Base-by-base conservation (phyloP, 2,888 invertebrate species). In the Temnothorax ravouxi region DNA sequence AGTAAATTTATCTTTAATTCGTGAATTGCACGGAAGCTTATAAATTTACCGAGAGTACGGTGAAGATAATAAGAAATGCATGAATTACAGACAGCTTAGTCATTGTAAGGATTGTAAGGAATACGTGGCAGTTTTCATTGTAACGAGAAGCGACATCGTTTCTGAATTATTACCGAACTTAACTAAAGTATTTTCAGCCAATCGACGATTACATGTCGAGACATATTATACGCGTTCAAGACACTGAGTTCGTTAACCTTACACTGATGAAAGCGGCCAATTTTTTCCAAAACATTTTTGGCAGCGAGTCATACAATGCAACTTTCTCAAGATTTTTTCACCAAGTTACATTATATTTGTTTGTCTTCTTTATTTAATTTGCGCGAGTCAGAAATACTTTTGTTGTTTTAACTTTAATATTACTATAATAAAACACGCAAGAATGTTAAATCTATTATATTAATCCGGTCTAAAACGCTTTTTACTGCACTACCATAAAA, bases 81-180 rank as follows among this genome's bases (percentile, higher is more conserved):
- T n/a, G n/a, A 80, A 61, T 80, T 72, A 47, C 18, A 47, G 21
- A 21, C 21, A 56, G 25, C 9, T 66, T 54, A 47, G 9, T 38
- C 21, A 61, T 25, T 18, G 47, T 29, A n/a, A 67, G 29, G 2
- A 29, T 29, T 29, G 29, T 29, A 29, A 29, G 29, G 44, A 54
- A 1, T 29, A 29, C 6, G 13, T 47, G 59, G 1, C 38, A 13
- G 71, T 38, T 44, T 9, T 15, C 4, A 44, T 59, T 41, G 11
- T 4, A 56, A 25, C 5, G n/a, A 34, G 21, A 47, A 71, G 47
- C 47, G 21, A 21, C 71, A 6, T 13, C 13, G 3, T 72, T 50
- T 80, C 59, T 80, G 25, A 80, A 80, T 71, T 72, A 72, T 72
- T 50, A 80, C 47, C 13, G 56, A 67, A 18, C 18, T 69, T 79